Evolutionary conservation across 2,797 vertebrate species (phyloP).

Genomic region (Eulemur albifrons): DNA sequence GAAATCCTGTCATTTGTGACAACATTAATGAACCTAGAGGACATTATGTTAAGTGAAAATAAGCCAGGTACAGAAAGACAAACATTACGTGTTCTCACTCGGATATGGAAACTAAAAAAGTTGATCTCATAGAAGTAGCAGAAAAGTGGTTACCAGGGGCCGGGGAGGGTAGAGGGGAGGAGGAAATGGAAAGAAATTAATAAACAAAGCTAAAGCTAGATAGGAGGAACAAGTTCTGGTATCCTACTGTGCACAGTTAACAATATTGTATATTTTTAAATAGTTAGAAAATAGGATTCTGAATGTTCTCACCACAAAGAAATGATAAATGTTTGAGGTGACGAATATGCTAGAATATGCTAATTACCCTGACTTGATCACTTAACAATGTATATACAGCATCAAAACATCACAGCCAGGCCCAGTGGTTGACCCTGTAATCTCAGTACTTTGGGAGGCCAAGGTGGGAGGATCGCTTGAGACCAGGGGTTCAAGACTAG

Average conservation of each 20-base stretch:
- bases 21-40: background rate
- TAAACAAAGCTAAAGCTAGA: background rate
- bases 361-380: background rate
- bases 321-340: background rate
- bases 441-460: background rate
- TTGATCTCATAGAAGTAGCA: background rate
- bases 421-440: background rate
- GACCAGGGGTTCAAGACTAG: background rate
- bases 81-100: background rate
- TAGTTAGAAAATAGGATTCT: background rate
- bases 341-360: background rate
- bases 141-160: background rate
- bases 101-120: background rate
- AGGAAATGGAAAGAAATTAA: no score
- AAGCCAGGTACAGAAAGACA: background rate
- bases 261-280: background rate
- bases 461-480: background rate
- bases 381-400: background rate
- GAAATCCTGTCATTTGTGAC: background rate
- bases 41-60: background rate
- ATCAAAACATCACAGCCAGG: background rate
- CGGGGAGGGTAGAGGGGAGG: background rate
- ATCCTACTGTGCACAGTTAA: background rate
- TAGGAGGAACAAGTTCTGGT: background rate
- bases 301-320: background rate